A percentile compares a stretch with the other conserved stretches of the same genome.
Evolutionary conservation across 1,140 invertebrate species (phyloP).

Genomic region (Paralvinella palmiformis): DNA sequence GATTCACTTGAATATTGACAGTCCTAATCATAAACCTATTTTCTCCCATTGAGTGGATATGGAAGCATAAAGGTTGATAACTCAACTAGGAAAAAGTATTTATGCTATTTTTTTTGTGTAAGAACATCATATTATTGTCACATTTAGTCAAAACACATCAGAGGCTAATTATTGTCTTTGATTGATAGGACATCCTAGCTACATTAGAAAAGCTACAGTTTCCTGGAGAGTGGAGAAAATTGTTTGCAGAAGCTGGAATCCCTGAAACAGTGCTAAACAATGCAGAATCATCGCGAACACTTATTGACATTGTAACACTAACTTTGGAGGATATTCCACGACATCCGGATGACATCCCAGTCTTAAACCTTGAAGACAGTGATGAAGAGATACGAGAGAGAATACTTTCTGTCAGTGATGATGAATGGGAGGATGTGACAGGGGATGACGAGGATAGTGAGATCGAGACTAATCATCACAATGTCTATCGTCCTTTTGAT

Average conservation of each 20-base stretch:
- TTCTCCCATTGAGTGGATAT: neutral
- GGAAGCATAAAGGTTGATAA: neutral
- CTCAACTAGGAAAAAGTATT: neutral
- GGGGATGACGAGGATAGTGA: too few species aligned
- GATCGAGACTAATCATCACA: too few species aligned
- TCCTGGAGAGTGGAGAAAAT: conserved; percentile 30
- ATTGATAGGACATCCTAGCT: conserved; percentile 27
- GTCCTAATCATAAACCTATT: neutral
- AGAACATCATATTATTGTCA: neutral
- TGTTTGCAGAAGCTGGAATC: conserved; percentile 32
- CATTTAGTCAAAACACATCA: neutral
- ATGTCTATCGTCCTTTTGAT: too few species aligned
- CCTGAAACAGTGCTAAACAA: conserved; percentile 28
- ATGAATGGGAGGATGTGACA: too few species aligned
- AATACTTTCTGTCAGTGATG: too few species aligned
- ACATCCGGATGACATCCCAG: conserved; percentile 1
- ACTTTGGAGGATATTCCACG: conserved; percentile 26
- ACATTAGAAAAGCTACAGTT: conserved; percentile 31
- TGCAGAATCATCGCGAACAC: conserved; percentile 28
- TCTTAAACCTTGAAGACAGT: neutral
- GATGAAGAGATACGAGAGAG: neutral
- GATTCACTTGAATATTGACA: neutral
- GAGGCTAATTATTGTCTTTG: neutral
- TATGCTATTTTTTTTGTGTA: neutral
- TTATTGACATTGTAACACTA: conserved; percentile 29